Evolutionary conservation across 2,888 invertebrate genomes (phyloP).

Genomic region (Archips crataeganus): DNA sequence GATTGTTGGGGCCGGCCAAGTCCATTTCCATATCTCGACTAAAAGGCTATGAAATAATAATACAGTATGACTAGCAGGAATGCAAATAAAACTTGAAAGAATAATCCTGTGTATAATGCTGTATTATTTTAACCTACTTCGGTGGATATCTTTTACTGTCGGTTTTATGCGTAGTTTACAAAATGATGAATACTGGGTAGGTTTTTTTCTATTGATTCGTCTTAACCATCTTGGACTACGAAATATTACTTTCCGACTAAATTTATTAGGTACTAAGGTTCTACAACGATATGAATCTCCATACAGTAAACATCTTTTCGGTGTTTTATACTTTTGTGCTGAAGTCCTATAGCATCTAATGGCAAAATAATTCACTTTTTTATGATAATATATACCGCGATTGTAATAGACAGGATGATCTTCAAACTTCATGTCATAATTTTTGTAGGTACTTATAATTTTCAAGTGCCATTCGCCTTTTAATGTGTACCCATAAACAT

Average conservation of each 20-base stretch:
- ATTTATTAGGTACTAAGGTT: too few species aligned
- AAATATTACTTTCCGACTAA: too few species aligned
- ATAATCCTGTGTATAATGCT: slow-evolving; percentile 41
- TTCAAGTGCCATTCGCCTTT: slow-evolving; percentile 28
- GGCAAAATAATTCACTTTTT: not conserved
- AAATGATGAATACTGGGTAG: not conserved
- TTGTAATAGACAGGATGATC: not conserved
- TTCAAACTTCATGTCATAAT: not conserved
- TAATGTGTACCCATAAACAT: slow-evolving; percentile 41
- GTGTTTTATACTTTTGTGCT: too few species aligned
- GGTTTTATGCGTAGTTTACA: slow-evolving; percentile 20
- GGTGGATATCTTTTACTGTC: slow-evolving; percentile 15
- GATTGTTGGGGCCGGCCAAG: slow-evolving; percentile 52
- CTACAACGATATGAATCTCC: too few species aligned
- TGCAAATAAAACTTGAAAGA: slow-evolving; percentile 44
- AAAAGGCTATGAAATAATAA: slow-evolving; percentile 49
- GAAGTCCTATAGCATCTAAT: not conserved
- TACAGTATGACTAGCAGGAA: slow-evolving; percentile 44
- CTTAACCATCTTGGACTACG: too few species aligned
- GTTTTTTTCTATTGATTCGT: not conserved
- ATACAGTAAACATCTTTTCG: too few species aligned
- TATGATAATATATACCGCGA: too few species aligned
- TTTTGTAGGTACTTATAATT: slow-evolving; percentile 15
- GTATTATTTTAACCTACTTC: slow-evolving; percentile 42
- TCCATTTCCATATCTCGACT: slow-evolving; percentile 58